Evolutionary conservation across 2,888 invertebrate species (phyloP).

Genomic region (Ryuthela nishihirai): DNA sequence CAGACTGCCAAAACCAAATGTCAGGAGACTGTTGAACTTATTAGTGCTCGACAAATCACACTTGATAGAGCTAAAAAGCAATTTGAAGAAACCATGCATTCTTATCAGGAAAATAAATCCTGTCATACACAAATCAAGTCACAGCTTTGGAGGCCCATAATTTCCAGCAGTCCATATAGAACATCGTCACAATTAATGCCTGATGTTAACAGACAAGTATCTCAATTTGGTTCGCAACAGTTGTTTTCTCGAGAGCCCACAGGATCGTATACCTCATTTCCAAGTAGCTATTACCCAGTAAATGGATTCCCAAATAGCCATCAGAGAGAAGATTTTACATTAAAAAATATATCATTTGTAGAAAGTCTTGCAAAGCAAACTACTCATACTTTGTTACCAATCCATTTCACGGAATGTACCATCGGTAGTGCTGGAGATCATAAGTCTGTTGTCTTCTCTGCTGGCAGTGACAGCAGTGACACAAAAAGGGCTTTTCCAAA

Average conservation of each 20-base stretch:
- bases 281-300: slow-evolving; percentile 30
- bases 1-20: slow-evolving; percentile 54
- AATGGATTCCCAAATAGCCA: slow-evolving; percentile 8
- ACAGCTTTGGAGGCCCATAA: slow-evolving; percentile 22
- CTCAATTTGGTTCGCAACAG: slow-evolving; percentile 2
- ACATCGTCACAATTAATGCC: slow-evolving; percentile 14
- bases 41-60: slow-evolving; percentile 47
- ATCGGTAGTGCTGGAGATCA: too few species aligned
- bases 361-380: too few species aligned
- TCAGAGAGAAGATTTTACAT: too few species aligned
- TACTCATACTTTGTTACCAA: too few species aligned
- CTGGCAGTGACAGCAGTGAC: too few species aligned
- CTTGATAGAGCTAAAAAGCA: slow-evolving; percentile 44
- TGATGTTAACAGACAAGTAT: slow-evolving; percentile 4
- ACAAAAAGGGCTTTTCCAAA: too few species aligned
- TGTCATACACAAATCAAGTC: slow-evolving; percentile 22
- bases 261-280: slow-evolving; percentile 35
- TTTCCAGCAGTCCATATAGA: slow-evolving; percentile 6
- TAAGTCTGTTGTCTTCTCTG: too few species aligned
- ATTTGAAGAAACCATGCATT: slow-evolving; percentile 6
- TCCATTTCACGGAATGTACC: too few species aligned
- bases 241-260: slow-evolving; percentile 6
- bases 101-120: slow-evolving; percentile 10
- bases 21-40: slow-evolving; percentile 53
- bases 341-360: too few species aligned